Percentiles rank a stretch among this genome's conserved stretches.
Conservation (phyloP, 2,888 invertebrate species). For the Erannis defoliaria region DNA sequence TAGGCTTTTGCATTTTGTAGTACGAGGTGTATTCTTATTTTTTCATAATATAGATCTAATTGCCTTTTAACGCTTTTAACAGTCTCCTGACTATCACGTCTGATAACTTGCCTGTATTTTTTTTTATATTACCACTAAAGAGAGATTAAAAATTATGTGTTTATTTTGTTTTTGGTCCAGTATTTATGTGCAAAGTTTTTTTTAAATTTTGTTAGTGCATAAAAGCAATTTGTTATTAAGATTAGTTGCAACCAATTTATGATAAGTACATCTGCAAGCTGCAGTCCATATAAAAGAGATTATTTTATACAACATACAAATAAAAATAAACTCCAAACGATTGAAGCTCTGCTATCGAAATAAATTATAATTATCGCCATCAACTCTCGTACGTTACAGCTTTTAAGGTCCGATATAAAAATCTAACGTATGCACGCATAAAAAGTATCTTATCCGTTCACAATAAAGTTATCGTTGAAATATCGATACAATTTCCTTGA, state of each 20-base stretch:
- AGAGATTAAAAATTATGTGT: background rate
- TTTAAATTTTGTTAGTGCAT: conserved; percentile 19
- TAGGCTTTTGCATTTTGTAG: background rate
- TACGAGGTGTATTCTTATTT: background rate
- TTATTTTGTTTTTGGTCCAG: background rate
- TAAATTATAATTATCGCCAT: conserved; percentile 60
- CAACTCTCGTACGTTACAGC: conserved; percentile 50
- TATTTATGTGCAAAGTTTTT: background rate
- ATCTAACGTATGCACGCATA: conserved; percentile 72
- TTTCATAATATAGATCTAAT: too few species aligned
- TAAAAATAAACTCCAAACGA: conserved; percentile 44
- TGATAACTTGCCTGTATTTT: too few species aligned
- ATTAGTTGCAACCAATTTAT: conserved; percentile 30
- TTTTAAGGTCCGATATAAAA: conserved; percentile 61
- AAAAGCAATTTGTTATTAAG: conserved; percentile 22
- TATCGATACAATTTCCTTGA: conserved; percentile 85
- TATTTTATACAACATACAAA: conserved; percentile 23
- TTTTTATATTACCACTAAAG: too few species aligned
- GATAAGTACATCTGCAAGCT: conserved; percentile 27
- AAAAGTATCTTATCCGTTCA: conserved; percentile 76
- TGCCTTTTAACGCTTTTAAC: background rate
- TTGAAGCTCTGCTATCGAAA: conserved; percentile 45
- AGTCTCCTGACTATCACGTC: background rate
- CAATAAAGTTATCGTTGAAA: conserved; percentile 82
- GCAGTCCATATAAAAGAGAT: conserved; percentile 19